These are phyloP conservation scores for Aspidapion aeneum DNA, from an alignment of 2,888 invertebrate genomes.

Conservation along the genomic window DNA sequence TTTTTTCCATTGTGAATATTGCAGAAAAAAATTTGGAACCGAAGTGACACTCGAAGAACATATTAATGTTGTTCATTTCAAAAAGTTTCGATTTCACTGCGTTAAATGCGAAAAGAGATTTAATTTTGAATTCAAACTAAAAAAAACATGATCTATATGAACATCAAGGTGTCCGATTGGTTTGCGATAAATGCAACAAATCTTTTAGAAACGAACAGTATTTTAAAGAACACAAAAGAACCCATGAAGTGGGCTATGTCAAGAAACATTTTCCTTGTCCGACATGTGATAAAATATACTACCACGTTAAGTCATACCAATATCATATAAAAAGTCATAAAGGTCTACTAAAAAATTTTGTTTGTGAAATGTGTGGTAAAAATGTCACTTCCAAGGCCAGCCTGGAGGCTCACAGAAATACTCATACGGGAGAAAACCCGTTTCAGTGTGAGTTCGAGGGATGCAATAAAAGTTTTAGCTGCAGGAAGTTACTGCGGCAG, in stretches of 20 bases:
- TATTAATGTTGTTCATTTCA: constrained; percentile 44
- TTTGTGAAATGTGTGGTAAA: constrained; percentile 27
- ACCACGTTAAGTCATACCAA: constrained; percentile 22
- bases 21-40: constrained; percentile 29
- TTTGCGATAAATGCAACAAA: constrained; percentile 33
- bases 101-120: constrained; percentile 32
- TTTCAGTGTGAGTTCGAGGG: constrained; percentile 40
- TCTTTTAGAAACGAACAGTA: constrained; percentile 32
- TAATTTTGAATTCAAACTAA: constrained; percentile 27
- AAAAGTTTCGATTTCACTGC: constrained; percentile 45
- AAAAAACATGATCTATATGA: constrained; percentile 30
- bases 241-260: constrained; percentile 27
- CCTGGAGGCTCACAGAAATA: constrained; percentile 37
- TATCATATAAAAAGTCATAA: constrained; percentile 25
- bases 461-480: constrained; percentile 46
- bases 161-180: constrained; percentile 32
- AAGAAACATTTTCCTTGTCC: constrained; percentile 25
- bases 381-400: constrained; percentile 25
- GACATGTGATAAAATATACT: constrained; percentile 24
- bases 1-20: constrained; percentile 26
- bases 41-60: constrained; percentile 28
- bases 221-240: constrained; percentile 28
- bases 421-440: constrained; percentile 44
- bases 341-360: constrained; percentile 15
- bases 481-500: constrained; percentile 46